A percentile compares a stretch with the other conserved stretches of the same genome.
Evolutionary conservation across 2,113 vertebrate species (phyloP).

Genomic region (Phylloscopus whistleri): DNA sequence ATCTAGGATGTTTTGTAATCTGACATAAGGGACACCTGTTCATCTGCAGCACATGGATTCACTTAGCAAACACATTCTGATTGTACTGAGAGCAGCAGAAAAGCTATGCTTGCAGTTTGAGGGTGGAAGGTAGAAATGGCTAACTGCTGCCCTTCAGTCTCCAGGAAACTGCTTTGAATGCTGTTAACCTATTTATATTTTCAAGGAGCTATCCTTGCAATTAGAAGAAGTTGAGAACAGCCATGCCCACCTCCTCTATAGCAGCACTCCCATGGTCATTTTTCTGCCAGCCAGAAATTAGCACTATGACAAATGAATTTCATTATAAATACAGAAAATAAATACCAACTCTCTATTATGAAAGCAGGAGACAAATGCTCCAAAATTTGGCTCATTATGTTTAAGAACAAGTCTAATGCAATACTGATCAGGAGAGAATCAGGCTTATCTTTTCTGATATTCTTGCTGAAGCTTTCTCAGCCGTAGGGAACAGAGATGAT

Average conservation of each 20-base stretch:
- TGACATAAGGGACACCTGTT: constrained; percentile 50
- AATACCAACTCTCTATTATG: not conserved
- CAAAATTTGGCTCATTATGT: not conserved
- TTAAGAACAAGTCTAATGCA: not conserved
- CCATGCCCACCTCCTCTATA: not conserved
- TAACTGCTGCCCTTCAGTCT: constrained; percentile 31
- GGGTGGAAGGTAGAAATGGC: constrained; percentile 18
- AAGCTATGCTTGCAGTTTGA: not conserved
- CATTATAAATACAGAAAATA: not conserved
- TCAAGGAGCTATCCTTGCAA: not conserved
- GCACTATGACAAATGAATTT: not conserved
- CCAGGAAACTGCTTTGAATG: not conserved
- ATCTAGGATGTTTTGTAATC: constrained; percentile 11
- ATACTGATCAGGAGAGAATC: not conserved
- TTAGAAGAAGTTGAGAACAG: not conserved
- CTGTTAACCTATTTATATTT: not conserved
- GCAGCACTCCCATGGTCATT: not conserved
- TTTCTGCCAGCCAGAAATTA: not conserved
- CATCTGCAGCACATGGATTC: not conserved
- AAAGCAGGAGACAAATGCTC: not conserved
- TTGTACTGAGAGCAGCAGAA: not conserved
- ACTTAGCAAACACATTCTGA: not conserved
- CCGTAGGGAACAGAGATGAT: not conserved
- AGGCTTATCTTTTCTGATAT: not conserved
- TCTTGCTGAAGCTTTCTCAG: not conserved